Evolutionary conservation across 2,888 invertebrate species (phyloP).

Genomic region (Pocota personata): DNA sequence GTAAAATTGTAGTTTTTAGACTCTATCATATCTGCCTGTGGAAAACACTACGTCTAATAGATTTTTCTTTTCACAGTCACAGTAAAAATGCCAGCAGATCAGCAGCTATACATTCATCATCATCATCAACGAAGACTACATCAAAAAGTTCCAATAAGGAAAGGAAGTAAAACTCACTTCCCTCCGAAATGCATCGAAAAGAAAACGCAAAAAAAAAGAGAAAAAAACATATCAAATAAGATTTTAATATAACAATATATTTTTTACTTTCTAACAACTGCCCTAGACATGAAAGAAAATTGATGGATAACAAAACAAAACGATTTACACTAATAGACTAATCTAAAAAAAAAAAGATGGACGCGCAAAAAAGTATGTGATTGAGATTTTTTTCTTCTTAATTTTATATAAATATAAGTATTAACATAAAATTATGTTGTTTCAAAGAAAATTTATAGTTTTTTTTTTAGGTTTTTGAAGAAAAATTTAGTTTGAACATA

Average conservation of each 20-base stretch:
- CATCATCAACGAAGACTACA: conserved; percentile 49
- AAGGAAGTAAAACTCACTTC: conserved; percentile 33
- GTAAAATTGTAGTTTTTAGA: conserved; percentile 24
- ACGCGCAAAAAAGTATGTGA: conserved; percentile 14
- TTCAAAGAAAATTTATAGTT: neutral
- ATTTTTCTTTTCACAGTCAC: conserved; percentile 37
- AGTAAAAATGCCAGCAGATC: conserved; percentile 47
- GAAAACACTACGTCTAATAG: neutral
- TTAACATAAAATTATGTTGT: conserved; percentile 19
- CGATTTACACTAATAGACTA: conserved; percentile 39
- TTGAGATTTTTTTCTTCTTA: conserved; percentile 24
- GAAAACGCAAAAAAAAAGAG: neutral
- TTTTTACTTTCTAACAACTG: neutral
- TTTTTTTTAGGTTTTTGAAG: neutral
- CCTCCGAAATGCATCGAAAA: neutral
- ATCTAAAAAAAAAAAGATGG: neutral
- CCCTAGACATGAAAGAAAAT: neutral
- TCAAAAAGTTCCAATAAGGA: conserved; percentile 62
- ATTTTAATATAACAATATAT: neutral
- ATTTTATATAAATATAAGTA: neutral
- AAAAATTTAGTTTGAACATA: neutral
- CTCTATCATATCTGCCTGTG: neutral
- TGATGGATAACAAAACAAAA: conserved; percentile 13
- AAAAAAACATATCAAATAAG: neutral
- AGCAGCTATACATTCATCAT: conserved; percentile 44